A percentile compares a stretch with the other conserved stretches of the same genome.
These are phyloP conservation scores for Dyspetes luteomarginatus DNA, from an alignment of 2,888 invertebrate species.

Conservation along the genomic window DNA sequence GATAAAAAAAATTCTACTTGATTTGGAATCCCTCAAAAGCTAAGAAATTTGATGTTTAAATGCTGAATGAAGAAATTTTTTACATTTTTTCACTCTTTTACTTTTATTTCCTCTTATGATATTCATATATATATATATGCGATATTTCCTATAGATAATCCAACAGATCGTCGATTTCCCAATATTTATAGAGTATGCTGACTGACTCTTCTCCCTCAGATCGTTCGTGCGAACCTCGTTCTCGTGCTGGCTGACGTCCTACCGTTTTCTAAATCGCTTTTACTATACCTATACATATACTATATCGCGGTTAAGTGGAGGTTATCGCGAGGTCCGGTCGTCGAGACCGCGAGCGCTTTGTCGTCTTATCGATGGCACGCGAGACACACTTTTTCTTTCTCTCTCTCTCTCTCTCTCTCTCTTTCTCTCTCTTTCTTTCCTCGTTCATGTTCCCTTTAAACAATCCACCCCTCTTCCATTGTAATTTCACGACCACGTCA, in stretches of 20 bases:
- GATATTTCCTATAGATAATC: too few relatives aligned
- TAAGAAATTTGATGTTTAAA: too few relatives aligned
- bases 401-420: slow-evolving; percentile 24
- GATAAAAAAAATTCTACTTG: too few relatives aligned
- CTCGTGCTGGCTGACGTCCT: background rate
- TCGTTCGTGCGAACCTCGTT: background rate
- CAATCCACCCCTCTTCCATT: background rate
- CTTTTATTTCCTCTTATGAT: too few relatives aligned
- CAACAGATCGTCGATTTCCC: background rate
- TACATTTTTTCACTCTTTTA: too few relatives aligned
- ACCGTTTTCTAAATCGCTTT: slow-evolving; percentile 5
- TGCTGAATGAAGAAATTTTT: too few relatives aligned
- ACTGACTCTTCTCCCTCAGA: background rate
- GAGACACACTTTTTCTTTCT: slow-evolving; percentile 43
- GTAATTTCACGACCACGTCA: slow-evolving; percentile 1
- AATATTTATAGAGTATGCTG: background rate
- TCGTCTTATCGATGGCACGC: slow-evolving; percentile 68
- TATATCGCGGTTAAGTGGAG: slow-evolving; percentile 66
- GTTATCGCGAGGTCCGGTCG: slow-evolving; percentile 65
- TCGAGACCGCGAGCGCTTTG: slow-evolving; percentile 65
- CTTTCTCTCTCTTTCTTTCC: slow-evolving; percentile 5
- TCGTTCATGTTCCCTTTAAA: background rate
- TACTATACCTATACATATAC: slow-evolving; percentile 37
- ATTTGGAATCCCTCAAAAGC: too few relatives aligned
- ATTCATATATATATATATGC: too few relatives aligned